Evolutionary conservation across 2,888 invertebrate genomes (phyloP).

Genomic region (Tuta absoluta): DNA sequence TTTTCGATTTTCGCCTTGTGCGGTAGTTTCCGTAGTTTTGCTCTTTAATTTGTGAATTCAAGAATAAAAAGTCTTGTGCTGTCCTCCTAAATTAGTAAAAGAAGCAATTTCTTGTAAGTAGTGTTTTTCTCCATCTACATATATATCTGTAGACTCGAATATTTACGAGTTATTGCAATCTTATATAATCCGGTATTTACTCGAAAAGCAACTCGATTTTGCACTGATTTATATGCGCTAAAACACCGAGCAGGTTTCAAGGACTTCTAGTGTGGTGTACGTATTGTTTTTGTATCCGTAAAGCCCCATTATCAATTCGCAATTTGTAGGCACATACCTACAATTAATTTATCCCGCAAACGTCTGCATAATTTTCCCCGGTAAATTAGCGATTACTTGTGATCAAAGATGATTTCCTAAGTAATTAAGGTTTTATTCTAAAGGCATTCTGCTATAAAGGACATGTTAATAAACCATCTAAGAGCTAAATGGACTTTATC

Average conservation of each 20-base stretch:
- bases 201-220: conserved; percentile 29
- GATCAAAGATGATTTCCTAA: no score
- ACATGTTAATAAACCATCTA: no score
- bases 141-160: background rate
- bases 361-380: no score
- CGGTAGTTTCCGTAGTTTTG: background rate
- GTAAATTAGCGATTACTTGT: no score
- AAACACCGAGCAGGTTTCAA: conserved; percentile 35
- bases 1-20: background rate
- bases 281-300: conserved; percentile 29
- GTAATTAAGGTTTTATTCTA: no score
- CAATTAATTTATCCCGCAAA: background rate
- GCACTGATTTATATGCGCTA: conserved; percentile 27
- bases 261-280: conserved; percentile 36
- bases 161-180: background rate
- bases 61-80: background rate
- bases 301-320: background rate
- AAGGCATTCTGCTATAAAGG: no score
- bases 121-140: background rate
- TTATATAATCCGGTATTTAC: conserved; percentile 40
- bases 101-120: background rate
- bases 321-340: background rate
- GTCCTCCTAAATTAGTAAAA: background rate
- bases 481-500: background rate
- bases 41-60: background rate